phyloP scores from a whole-genome alignment of 2,113 vertebrate genomes.

The Terrapene triunguis region DNA sequence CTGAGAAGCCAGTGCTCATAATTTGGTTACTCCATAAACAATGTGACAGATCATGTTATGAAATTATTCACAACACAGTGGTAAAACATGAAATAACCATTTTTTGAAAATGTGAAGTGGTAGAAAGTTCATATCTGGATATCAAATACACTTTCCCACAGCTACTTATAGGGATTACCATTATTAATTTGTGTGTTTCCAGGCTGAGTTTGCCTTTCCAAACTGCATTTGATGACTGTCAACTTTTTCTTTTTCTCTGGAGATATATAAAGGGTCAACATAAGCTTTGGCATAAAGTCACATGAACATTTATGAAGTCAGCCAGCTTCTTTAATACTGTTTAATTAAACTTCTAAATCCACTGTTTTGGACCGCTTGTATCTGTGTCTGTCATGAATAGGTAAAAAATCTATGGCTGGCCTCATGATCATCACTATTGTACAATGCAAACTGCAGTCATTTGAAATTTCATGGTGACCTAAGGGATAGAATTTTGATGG shows the following conservation, averaged over 20 bases:
- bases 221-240: background rate
- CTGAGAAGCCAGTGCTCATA: background rate
- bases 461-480: background rate
- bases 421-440: background rate
- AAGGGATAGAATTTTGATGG: background rate
- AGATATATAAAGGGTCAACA: background rate
- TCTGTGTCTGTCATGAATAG: background rate
- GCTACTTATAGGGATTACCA: background rate
- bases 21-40: background rate
- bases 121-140: background rate
- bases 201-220: background rate
- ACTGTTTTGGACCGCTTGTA: background rate
- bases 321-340: background rate
- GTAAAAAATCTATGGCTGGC: background rate
- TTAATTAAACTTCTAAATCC: background rate
- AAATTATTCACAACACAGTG: background rate
- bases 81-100: background rate
- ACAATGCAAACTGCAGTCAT: background rate
- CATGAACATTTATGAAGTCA: background rate
- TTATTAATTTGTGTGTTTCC: background rate
- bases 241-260: background rate
- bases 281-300: background rate
- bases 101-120: background rate
- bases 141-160: background rate
- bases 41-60: background rate